Base-by-base conservation (phyloP, 2,113 vertebrate genomes). In the Hypomesus transpacificus region DNA sequence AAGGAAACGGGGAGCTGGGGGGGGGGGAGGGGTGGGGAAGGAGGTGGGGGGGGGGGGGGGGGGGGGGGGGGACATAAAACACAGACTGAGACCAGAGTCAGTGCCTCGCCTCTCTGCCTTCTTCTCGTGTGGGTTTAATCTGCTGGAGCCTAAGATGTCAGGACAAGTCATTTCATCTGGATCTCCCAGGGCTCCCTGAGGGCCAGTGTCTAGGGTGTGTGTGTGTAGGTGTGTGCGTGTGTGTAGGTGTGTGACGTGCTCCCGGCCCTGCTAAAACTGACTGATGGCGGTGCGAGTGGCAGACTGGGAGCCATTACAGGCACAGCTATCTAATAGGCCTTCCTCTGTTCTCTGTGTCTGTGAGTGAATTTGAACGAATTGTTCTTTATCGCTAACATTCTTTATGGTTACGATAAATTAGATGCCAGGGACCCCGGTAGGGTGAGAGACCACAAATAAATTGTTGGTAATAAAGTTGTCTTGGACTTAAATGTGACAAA, bases 331-430 rank as follows among this genome's bases (percentile, higher is more conserved):
- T 85, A 89, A 91, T 77, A 82, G 81, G 81, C 75, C 81, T 73
- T 79, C 81, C 81, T 69, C 65, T 54, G 24, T 54, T 54, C 17
- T 22, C 73, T 34, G 62, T 28, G 70, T 66, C 66, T 75, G 64
- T 65, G 73, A 70, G 75, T 77, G 72, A 82, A 83, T 85, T 86
- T 84, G 71, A 86, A 84, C 81, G 66, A 80, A 87, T 84, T 87
- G 85, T 88, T 85, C 85, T 86, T 86, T 85, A 83, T 77, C 77
- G 83, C 74, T 53, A 63, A 69, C 76, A 75, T 81, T 83, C 60
- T 90, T 89, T 91, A 89, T 84, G 82, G 83, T 80, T 69, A 75
- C 68, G 69, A 86, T 89, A 90, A 88, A 89, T 74, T 75, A 76
- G 82, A 78, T 74, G 80, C 74, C 46, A 58, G 69, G 75, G 60